phyloP scores from a whole-genome alignment of 2,888 invertebrate genomes.

The Eledona agricola region DNA sequence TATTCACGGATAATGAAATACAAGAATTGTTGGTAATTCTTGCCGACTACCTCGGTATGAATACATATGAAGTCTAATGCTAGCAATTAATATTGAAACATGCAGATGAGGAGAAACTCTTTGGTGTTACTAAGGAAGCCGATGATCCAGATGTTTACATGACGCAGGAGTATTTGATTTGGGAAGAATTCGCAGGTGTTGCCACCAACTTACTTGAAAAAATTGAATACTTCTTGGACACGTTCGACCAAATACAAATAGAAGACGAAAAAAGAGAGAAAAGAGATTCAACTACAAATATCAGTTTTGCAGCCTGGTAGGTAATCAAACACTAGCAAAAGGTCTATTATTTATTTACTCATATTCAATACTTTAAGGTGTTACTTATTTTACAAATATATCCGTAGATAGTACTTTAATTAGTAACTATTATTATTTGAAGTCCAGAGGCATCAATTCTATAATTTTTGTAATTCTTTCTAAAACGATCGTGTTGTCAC shows the following conservation, averaged over 20 bases:
- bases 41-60: constrained; percentile 66
- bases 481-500: constrained; percentile 59
- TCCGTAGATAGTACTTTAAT: background rate
- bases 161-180: constrained; percentile 63
- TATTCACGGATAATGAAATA: constrained; percentile 64
- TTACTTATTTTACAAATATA: constrained; percentile 14
- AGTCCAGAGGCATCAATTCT: constrained; percentile 54
- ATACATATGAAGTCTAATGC: background rate
- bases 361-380: constrained; percentile 10
- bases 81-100: constrained; percentile 11
- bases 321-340: constrained; percentile 1
- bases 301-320: constrained; percentile 61
- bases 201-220: constrained; percentile 78
- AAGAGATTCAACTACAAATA: constrained; percentile 58
- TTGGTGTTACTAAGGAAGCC: constrained; percentile 62
- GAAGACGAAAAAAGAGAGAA: constrained; percentile 43
- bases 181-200: constrained; percentile 80
- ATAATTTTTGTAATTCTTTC: constrained; percentile 58
- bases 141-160: constrained; percentile 57
- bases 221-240: constrained; percentile 64
- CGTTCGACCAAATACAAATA: constrained; percentile 55
- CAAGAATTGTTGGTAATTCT: constrained; percentile 66
- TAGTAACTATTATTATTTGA: constrained; percentile 34
- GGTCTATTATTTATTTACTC: no score
- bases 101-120: constrained; percentile 68